Conservation (phyloP, 2,888 invertebrate genomes). For the Clostera curtula region DNA sequence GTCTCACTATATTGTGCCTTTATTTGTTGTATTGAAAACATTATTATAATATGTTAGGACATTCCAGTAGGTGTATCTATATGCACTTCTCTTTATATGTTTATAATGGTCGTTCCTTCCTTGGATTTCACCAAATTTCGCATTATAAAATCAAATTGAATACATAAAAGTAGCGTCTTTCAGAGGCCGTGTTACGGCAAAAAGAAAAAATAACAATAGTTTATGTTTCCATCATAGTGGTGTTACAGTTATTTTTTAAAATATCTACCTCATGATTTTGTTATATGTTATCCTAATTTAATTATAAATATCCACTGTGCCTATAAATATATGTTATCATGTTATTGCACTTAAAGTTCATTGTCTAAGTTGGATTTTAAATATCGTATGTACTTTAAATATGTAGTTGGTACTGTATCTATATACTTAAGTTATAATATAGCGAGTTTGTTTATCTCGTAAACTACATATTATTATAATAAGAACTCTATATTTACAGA, state of each 20-base stretch:
- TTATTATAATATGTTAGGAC: constrained; percentile 48
- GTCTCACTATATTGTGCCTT: constrained; percentile 68
- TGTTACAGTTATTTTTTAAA: constrained; percentile 16
- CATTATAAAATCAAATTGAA: too few species aligned
- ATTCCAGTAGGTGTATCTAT: constrained; percentile 58
- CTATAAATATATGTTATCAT: constrained; percentile 56
- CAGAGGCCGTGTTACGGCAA: too few species aligned
- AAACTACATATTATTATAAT: constrained; percentile 55
- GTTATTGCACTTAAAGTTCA: constrained; percentile 61
- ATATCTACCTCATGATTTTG: constrained; percentile 54
- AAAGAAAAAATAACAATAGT: too few species aligned
- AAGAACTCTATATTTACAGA: constrained; percentile 74
- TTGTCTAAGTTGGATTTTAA: constrained; percentile 54
- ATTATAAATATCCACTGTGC: constrained; percentile 63
- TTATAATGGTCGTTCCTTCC: constrained; percentile 14
- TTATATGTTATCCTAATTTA: constrained; percentile 44
- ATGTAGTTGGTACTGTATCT: constrained; percentile 56
- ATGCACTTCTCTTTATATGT: constrained; percentile 44
- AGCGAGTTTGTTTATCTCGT: constrained; percentile 66
- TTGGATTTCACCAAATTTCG: too few species aligned
- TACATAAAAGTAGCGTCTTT: too few species aligned
- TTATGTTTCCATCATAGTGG: too few species aligned
- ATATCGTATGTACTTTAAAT: constrained; percentile 46
- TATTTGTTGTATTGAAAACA: constrained; percentile 53
- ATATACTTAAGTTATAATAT: constrained; percentile 54